These are phyloP conservation scores for Procambarus clarkii DNA, from an alignment of 1,140 invertebrate genomes.

Conservation along the genomic window DNA sequence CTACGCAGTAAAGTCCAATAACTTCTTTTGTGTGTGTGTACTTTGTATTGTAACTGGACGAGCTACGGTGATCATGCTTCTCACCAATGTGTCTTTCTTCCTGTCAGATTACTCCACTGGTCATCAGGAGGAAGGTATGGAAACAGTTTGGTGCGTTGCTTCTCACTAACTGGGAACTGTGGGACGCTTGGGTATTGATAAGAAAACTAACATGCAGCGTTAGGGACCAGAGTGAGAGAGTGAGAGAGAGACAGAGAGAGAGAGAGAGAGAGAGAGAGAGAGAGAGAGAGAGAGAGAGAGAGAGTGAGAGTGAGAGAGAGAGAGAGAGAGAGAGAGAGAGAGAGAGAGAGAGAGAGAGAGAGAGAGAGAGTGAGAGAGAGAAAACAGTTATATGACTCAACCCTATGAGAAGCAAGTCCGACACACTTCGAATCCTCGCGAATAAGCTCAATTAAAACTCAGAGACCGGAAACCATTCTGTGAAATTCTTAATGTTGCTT, in stretches of 20 bases:
- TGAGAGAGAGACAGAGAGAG: neutral
- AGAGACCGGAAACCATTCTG: constrained; percentile 4
- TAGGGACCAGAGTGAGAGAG: neutral
- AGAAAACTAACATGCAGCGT: neutral
- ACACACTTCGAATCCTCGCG: constrained; percentile 25
- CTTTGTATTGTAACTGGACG: neutral
- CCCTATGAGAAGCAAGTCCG: constrained; percentile 33
- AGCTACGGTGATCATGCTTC: neutral
- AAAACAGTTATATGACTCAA: constrained; percentile 43
- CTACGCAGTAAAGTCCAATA: neutral
- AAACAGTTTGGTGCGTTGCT: constrained; percentile 12
- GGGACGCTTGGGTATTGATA: neutral
- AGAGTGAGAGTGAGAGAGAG: constrained; percentile 47
- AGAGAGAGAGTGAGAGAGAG: constrained; percentile 32
- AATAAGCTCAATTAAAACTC: constrained; percentile 34
- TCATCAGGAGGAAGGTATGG: constrained; percentile 42
- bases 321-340: constrained; percentile 40
- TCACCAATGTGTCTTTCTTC: constrained; percentile 40
- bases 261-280: too few relatives aligned
- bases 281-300: neutral
- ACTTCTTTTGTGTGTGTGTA: neutral
- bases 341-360: constrained; percentile 51
- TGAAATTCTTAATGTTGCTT: neutral
- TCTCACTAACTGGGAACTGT: constrained; percentile 15
- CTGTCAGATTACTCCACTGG: constrained; percentile 43